Conservation (phyloP, 2,113 vertebrate genomes). For the Halichoeres trimaculatus region DNA sequence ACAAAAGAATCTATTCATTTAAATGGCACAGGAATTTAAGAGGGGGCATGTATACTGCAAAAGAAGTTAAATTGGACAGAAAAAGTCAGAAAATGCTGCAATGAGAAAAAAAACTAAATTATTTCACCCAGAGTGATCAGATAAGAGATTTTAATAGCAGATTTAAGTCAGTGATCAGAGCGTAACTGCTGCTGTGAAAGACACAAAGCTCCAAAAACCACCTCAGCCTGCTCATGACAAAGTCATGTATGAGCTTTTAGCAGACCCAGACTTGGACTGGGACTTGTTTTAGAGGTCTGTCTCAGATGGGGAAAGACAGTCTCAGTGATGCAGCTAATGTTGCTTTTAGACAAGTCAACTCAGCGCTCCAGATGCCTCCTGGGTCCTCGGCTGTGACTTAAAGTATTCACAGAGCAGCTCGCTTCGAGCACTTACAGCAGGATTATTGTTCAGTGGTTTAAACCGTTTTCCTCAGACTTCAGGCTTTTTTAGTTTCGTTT, state of each 20-base stretch:
- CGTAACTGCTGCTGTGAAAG: too few relatives aligned
- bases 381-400: neutral
- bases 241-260: neutral
- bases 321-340: neutral
- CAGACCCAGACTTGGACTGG: neutral
- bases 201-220: too few relatives aligned
- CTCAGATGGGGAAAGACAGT: neutral
- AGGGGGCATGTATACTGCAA: neutral
- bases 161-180: too few relatives aligned
- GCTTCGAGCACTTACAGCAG: neutral
- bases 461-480: too few relatives aligned
- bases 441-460: neutral
- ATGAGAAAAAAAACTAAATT: neutral
- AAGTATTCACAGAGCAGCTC: neutral
- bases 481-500: neutral
- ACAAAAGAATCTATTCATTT: too few relatives aligned
- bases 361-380: neutral
- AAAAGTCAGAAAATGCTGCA: neutral
- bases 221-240: too few relatives aligned
- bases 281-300: neutral
- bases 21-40: too few relatives aligned
- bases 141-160: too few relatives aligned
- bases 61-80: neutral
- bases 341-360: constrained; percentile 5
- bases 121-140: too few relatives aligned